Percentiles rank a stretch among this genome's conserved stretches.
These are phyloP conservation scores for Drosophila vallismaia DNA, from an alignment of 2,888 invertebrate species.

Conservation along the genomic window DNA sequence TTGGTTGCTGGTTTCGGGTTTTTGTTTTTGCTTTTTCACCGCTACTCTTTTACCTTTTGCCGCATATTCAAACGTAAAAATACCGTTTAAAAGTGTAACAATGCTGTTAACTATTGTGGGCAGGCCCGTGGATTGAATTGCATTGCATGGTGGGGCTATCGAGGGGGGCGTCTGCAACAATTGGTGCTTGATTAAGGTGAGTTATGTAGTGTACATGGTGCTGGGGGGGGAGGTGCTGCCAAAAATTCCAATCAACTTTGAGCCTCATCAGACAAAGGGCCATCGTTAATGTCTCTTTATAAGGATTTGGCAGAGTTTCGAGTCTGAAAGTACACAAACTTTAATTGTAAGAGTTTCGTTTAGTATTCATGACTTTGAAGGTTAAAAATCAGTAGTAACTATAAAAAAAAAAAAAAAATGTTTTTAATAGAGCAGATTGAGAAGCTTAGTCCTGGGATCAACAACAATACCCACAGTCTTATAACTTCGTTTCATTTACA, in stretches of 20 bases:
- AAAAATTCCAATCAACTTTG: constrained; percentile 4
- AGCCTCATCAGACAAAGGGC: background rate
- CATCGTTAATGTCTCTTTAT: background rate
- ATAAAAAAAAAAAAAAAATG: background rate
- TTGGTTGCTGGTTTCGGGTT: constrained; percentile 30
- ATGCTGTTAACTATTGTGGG: constrained; percentile 61
- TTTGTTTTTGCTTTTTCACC: constrained; percentile 41
- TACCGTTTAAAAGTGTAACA: constrained; percentile 77
- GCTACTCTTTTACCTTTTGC: constrained; percentile 49
- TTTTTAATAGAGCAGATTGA: constrained; percentile 6
- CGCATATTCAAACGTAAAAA: constrained; percentile 66
- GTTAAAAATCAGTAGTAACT: background rate
- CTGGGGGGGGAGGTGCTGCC: constrained; percentile 2
- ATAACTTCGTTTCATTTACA: constrained; percentile 18
- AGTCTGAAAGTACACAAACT: background rate
- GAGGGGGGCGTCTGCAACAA: constrained; percentile 46
- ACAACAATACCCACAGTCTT: background rate
- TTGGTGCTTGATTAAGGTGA: constrained; percentile 68
- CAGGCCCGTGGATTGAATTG: constrained; percentile 19
- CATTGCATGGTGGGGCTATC: constrained; percentile 1
- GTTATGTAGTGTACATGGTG: constrained; percentile 10
- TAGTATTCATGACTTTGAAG: background rate
- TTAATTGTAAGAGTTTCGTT: too few relatives aligned
- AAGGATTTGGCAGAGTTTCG: background rate
- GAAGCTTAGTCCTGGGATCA: constrained; percentile 17